These are phyloP conservation scores for Zeus faber DNA, from an alignment of 2,113 vertebrate species.

Conservation along the genomic window DNA sequence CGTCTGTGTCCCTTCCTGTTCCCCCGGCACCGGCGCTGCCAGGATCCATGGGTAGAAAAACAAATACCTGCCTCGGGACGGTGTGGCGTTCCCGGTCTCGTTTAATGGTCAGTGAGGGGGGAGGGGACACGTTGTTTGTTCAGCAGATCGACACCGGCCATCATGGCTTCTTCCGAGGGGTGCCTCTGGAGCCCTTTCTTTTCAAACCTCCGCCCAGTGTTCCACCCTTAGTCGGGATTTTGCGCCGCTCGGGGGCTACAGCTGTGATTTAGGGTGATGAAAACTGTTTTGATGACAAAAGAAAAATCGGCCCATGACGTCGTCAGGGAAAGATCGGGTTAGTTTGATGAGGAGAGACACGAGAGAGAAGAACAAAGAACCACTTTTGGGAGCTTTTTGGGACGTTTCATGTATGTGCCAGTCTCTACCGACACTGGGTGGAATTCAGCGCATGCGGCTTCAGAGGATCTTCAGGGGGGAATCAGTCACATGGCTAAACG, in stretches of 20 bases:
- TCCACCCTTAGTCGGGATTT: neutral
- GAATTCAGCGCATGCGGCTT: too few species aligned
- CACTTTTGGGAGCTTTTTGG: too few species aligned
- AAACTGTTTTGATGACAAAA: neutral
- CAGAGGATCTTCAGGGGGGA: conserved; percentile 10
- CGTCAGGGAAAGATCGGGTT: neutral
- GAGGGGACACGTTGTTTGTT: conserved; percentile 19
- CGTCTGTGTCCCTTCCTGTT: conserved; percentile 52
- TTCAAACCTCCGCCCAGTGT: neutral
- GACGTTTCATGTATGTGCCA: too few species aligned
- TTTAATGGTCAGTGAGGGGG: conserved; percentile 29
- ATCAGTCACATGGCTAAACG: conserved; percentile 2
- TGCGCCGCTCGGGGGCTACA: neutral
- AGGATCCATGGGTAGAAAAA: conserved; percentile 48
- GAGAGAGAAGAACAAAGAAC: neutral
- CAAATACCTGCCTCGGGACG: conserved; percentile 20
- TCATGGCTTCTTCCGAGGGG: neutral
- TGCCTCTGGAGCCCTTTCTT: too few species aligned
- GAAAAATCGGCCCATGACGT: too few species aligned
- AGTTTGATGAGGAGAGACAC: neutral
- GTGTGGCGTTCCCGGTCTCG: conserved; percentile 23
- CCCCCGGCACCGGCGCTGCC: conserved; percentile 23
- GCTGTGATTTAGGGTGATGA: neutral
- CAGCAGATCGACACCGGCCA: conserved; percentile 21
- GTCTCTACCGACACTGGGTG: too few species aligned